phyloP scores from a whole-genome alignment of 2,113 vertebrate species.

The Melospiza georgiana region DNA sequence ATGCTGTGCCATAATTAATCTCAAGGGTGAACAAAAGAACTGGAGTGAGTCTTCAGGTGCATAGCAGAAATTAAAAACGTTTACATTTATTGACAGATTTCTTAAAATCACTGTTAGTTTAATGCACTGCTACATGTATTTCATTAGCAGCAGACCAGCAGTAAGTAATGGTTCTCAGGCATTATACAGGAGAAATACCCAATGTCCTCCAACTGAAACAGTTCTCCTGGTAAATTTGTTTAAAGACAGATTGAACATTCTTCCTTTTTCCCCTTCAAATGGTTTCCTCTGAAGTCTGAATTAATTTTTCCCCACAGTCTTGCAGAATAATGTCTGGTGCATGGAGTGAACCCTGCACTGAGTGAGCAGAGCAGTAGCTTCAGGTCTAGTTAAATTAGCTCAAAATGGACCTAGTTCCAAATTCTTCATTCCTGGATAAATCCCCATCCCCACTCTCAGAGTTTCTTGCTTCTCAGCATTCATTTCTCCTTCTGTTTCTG shows the following conservation, averaged over 20 bases:
- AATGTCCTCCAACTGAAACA: not conserved
- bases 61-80: not conserved
- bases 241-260: not conserved
- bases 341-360: accelerated
- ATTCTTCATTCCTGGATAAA: not conserved
- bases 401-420: not conserved
- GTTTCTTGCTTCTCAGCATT: not conserved
- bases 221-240: not conserved
- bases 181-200: not conserved
- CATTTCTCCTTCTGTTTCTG: not conserved
- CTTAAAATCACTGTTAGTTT: not conserved
- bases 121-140: not conserved
- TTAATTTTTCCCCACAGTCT: not conserved
- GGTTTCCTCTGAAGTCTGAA: not conserved
- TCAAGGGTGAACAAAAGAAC: not conserved
- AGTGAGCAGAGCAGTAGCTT: not conserved
- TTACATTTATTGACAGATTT: not conserved
- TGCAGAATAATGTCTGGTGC: not conserved
- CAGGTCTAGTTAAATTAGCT: not conserved
- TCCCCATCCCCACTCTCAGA: not conserved
- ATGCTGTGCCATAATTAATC: not conserved
- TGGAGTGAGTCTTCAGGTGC: not conserved
- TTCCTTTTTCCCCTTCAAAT: not conserved
- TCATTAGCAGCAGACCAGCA: not conserved
- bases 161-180: not conserved